Conservation (phyloP, 2,113 vertebrate genomes). For the Meleagris gallopavo region DNA sequence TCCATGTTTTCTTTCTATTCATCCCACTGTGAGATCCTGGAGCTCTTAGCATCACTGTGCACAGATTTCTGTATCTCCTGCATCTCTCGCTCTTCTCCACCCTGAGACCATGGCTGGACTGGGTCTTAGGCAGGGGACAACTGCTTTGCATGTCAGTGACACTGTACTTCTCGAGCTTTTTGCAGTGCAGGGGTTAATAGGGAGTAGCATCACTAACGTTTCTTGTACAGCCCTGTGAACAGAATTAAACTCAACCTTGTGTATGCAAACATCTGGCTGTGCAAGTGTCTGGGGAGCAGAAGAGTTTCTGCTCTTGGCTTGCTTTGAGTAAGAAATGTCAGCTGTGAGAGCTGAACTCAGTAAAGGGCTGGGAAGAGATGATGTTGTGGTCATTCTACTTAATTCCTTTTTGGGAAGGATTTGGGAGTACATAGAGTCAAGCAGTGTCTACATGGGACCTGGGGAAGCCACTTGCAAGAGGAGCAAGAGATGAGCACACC, state of each 20-base stretch:
- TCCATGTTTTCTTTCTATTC: background rate
- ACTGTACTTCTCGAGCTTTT: fast-evolving
- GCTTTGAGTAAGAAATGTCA: background rate
- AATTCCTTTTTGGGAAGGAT: background rate
- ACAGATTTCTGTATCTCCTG: background rate
- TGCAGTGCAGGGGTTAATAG: background rate
- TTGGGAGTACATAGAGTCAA: background rate
- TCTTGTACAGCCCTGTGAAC: fast-evolving
- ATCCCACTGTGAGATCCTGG: background rate
- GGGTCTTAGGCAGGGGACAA: background rate
- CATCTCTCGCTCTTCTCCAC: background rate
- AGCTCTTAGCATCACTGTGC: fast-evolving
- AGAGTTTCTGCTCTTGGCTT: background rate
- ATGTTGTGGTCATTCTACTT: background rate
- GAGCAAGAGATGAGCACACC: background rate
- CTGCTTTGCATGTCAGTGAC: background rate
- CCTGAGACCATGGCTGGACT: background rate
- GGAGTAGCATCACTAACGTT: fast-evolving
- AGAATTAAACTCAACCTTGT: background rate
- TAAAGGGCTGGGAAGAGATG: background rate
- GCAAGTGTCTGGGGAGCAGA: background rate
- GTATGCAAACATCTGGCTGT: background rate
- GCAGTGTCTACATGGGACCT: fast-evolving
- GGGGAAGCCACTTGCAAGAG: background rate
- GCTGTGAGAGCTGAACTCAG: background rate